Base-by-base conservation (phyloP, 2,113 vertebrate species). In the Catharus minimus region DNA sequence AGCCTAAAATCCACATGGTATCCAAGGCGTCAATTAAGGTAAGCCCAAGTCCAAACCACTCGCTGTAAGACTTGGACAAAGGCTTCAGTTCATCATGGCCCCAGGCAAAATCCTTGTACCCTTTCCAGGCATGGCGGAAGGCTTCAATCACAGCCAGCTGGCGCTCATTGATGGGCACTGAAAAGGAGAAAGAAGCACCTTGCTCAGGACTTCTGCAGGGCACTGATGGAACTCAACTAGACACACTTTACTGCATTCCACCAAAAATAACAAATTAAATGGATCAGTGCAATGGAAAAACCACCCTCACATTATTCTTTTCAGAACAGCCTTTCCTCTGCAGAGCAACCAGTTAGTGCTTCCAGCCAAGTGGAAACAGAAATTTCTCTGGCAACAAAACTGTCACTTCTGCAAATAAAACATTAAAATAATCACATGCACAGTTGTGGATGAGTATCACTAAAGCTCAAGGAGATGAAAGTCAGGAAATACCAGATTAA, bases 11-110 rank as follows among this genome's bases (percentile, higher is more conserved):
- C 99, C 99, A 99, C 99, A 99, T 99, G 41, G 99, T 99, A 95
- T 99, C 99, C 97, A 99, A 95, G 18, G 99, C 97, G 1, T 99
- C 99, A 7, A 99, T 96, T 22, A 99, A 97, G 0, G 99, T 99
- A 88, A 99, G 97, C 4, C 99, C 99, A 15, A 99, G 98, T 32
- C 99, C 99, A 44, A 99, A 99, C 99, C 99, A 99, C 95, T 99
- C 99, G 0, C 96, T 97, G 86, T 98, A 99, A 28, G 99, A 98
- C 96, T 98, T 98, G 61, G 99, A 99, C 82, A 99, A 93, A 3
- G 99, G 99, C 88, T 98, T 99, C 86, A 99, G 98, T 91, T 99
- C 99, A 8, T 99, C 99, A 0, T 98, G 99, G 73, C 99, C 99
- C 99, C 99, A 99, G 27, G 99, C 98, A 20, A 98, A 98, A 22